Conservation (phyloP, 2,888 invertebrate genomes). For the Carterocephalus palaemon region DNA sequence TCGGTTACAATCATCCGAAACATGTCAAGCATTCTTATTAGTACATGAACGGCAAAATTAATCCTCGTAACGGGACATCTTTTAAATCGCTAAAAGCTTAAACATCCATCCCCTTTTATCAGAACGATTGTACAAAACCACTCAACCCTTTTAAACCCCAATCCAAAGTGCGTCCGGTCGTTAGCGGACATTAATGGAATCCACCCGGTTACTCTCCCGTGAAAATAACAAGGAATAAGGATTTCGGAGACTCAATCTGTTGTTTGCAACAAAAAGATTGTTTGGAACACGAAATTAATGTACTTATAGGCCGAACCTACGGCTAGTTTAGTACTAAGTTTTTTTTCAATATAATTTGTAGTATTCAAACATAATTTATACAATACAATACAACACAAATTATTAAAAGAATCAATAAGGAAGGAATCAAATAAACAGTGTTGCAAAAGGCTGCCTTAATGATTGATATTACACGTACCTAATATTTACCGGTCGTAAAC, state of each 20-base stretch:
- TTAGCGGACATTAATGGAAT: constrained; percentile 78
- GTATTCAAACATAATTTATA: too few relatives aligned
- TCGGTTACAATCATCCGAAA: constrained; percentile 24
- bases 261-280: constrained; percentile 43
- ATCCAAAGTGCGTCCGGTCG: constrained; percentile 76
- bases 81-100: constrained; percentile 73
- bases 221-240: constrained; percentile 70
- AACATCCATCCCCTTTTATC: constrained; percentile 73
- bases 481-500: too few relatives aligned
- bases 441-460: too few relatives aligned
- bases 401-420: too few relatives aligned
- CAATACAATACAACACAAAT: too few relatives aligned
- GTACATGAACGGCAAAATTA: constrained; percentile 51
- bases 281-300: constrained; percentile 26
- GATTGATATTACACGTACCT: too few relatives aligned
- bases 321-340: too few relatives aligned
- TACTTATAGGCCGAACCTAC: too few relatives aligned
- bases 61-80: constrained; percentile 61
- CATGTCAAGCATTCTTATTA: constrained; percentile 42
- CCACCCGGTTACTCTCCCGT: constrained; percentile 67
- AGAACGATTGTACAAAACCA: constrained; percentile 76
- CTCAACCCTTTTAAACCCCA: constrained; percentile 78
- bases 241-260: constrained; percentile 55
- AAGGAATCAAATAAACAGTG: too few relatives aligned
- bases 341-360: too few relatives aligned